A percentile compares a stretch with the other conserved stretches of the same genome.
These are phyloP conservation scores for Tetraneura akinire DNA, from an alignment of 1,140 invertebrate genomes.

Conservation along the genomic window DNA sequence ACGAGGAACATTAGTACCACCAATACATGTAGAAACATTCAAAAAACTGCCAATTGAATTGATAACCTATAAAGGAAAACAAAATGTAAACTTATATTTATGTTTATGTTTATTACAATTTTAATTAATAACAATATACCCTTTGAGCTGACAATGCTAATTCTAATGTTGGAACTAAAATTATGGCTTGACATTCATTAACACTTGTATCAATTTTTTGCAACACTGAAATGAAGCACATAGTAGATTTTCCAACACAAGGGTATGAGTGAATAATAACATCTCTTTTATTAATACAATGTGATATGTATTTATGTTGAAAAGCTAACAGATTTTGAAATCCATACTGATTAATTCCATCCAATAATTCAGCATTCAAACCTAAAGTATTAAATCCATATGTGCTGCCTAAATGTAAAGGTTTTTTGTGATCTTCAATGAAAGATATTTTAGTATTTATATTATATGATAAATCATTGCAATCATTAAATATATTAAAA, in stretches of 20 bases:
- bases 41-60: conserved; percentile 36
- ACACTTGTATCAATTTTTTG: conserved; percentile 60
- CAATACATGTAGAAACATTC: conserved; percentile 38
- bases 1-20: conserved; percentile 29
- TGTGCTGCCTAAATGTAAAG: not conserved
- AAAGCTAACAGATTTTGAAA: not conserved
- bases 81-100: conserved; percentile 16
- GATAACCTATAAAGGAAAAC: conserved; percentile 14
- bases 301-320: not conserved
- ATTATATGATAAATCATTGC: not conserved
- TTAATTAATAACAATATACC: not conserved
- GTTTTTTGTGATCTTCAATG: not conserved
- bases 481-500: not conserved
- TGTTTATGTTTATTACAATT: not conserved
- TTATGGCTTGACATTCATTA: conserved; percentile 68
- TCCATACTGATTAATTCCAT: conserved; percentile 10
- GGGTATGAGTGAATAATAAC: conserved; percentile 31
- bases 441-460: not conserved
- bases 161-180: conserved; percentile 72
- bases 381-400: not conserved
- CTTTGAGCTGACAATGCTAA: conserved; percentile 67
- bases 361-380: conserved; percentile 14
- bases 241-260: conserved; percentile 14
- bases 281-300: conserved; percentile 18
- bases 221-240: conserved; percentile 39